Evolutionary conservation across 2,797 vertebrate genomes (phyloP).

Genomic region (Eremophila alpestris): DNA sequence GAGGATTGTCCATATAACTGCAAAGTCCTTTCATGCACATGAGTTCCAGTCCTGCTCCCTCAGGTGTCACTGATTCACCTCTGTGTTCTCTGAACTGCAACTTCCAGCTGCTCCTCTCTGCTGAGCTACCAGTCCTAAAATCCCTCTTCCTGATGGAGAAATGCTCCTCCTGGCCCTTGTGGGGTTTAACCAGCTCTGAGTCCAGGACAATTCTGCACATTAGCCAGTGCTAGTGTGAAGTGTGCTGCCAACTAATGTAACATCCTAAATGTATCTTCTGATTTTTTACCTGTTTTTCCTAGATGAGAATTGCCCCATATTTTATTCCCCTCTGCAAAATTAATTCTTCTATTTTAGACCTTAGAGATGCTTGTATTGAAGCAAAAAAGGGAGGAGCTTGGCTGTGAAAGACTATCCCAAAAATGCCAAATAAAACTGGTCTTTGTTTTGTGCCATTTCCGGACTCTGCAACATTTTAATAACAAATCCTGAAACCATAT

Average conservation of each 20-base stretch:
- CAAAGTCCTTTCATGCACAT: neutral
- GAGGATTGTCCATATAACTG: neutral
- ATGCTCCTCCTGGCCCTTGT: neutral
- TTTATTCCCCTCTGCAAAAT: neutral
- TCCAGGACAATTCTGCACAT: neutral
- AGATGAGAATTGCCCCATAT: neutral
- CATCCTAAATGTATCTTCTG: neutral
- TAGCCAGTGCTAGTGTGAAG: neutral
- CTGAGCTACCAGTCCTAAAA: neutral
- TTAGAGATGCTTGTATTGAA: slow-evolving; percentile 1
- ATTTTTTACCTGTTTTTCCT: neutral
- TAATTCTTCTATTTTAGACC: slow-evolving; percentile 42
- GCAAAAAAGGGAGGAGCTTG: slow-evolving; percentile 32
- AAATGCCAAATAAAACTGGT: slow-evolving; percentile 58
- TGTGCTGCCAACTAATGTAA: neutral
- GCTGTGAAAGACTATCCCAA: slow-evolving; percentile 34
- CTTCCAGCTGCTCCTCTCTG: neutral
- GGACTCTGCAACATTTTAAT: slow-evolving; percentile 30
- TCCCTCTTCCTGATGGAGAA: neutral
- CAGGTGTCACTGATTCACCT: neutral
- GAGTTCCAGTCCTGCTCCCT: neutral
- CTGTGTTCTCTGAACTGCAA: neutral
- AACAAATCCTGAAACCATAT: slow-evolving; percentile 58
- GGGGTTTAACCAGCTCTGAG: neutral
- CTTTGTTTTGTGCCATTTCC: slow-evolving; percentile 63